Evolutionary conservation across 2,888 invertebrate species (phyloP).

Genomic region (Monochamus alternatus): DNA sequence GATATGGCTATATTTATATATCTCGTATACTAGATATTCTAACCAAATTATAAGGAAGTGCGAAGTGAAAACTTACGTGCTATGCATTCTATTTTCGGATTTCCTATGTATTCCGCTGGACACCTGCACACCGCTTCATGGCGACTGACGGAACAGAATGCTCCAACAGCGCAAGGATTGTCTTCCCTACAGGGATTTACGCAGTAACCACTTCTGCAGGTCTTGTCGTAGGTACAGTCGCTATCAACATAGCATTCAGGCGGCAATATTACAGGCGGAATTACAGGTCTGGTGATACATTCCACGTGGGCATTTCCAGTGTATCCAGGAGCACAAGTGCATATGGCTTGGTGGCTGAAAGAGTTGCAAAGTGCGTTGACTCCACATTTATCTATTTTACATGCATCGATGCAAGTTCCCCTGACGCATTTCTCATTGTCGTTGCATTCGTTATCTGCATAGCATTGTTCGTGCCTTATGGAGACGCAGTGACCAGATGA

Average conservation of each 20-base stretch:
- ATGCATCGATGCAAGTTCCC: slow-evolving; percentile 86
- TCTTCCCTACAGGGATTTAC: slow-evolving; percentile 82
- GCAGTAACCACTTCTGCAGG: slow-evolving; percentile 85
- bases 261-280: slow-evolving; percentile 70
- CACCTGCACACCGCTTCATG: slow-evolving; percentile 87
- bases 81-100: slow-evolving; percentile 81
- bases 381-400: slow-evolving; percentile 85
- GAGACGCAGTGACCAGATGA: slow-evolving; percentile 81
- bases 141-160: slow-evolving; percentile 86
- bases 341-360: slow-evolving; percentile 82
- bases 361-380: slow-evolving; percentile 88
- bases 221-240: slow-evolving; percentile 83
- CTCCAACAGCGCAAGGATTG: slow-evolving; percentile 83
- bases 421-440: slow-evolving; percentile 81
- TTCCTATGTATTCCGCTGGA: slow-evolving; percentile 84
- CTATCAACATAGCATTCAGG: slow-evolving; percentile 84
- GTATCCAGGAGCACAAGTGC: slow-evolving; percentile 85
- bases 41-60: no score
- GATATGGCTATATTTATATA: no score
- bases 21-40: no score
- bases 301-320: slow-evolving; percentile 86
- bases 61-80: slow-evolving; percentile 79
- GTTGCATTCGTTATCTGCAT: slow-evolving; percentile 82
- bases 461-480: slow-evolving; percentile 73
- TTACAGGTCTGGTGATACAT: slow-evolving; percentile 73